These are phyloP conservation scores for Chloroclysta siterata DNA, from an alignment of 2,888 invertebrate species.

Conservation along the genomic window DNA sequence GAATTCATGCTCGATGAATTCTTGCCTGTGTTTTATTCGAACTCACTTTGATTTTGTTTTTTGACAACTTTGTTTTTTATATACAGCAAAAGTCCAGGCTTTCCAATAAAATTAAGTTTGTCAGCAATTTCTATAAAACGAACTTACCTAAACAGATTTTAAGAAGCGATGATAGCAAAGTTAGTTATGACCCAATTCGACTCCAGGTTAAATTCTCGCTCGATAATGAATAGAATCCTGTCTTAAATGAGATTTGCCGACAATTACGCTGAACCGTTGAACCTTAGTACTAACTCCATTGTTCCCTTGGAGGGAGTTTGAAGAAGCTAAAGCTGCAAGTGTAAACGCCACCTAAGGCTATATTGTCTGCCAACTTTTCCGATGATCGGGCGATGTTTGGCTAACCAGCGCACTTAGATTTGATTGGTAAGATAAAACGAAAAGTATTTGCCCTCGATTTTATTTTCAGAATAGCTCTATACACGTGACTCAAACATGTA, in stretches of 20 bases:
- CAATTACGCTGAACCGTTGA: no score
- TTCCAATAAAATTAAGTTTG: no score
- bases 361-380: slow-evolving; percentile 11
- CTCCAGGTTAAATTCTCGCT: not conserved
- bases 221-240: not conserved
- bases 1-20: no score
- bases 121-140: no score
- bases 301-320: not conserved
- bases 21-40: no score
- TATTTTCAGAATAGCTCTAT: not conserved
- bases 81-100: no score
- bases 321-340: not conserved
- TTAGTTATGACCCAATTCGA: not conserved
- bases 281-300: no score
- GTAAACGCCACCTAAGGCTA: not conserved
- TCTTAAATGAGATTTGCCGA: not conserved
- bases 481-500: not conserved
- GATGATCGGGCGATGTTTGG: slow-evolving; percentile 13
- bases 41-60: no score
- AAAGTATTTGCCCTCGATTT: slow-evolving; percentile 9
- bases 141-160: no score
- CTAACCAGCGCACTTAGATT: slow-evolving; percentile 16
- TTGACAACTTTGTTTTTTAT: no score
- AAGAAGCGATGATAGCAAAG: no score
- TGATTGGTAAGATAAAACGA: slow-evolving; percentile 12